These are phyloP conservation scores for Nymphalis io DNA, from an alignment of 1,140 invertebrate genomes.

Conservation along the genomic window DNA sequence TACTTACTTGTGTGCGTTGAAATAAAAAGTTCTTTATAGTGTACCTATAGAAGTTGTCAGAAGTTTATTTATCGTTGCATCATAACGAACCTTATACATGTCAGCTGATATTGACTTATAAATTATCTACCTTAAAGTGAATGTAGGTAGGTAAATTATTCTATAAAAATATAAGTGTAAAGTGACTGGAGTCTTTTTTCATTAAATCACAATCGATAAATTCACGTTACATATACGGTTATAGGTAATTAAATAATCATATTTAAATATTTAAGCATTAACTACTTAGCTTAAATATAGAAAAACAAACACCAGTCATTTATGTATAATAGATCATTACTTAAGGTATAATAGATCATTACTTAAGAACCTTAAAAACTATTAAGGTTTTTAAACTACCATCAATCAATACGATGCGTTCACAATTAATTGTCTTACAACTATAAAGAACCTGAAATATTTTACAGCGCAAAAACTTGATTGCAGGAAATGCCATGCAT, in stretches of 20 bases:
- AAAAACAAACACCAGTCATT: no score
- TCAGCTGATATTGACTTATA: background rate
- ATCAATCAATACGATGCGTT: conserved; percentile 23
- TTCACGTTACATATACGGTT: no score
- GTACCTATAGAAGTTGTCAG: background rate
- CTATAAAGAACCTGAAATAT: conserved; percentile 30
- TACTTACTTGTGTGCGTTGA: conserved; percentile 7
- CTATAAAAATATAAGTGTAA: no score
- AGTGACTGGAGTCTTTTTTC: no score
- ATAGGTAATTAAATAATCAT: no score
- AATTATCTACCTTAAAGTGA: background rate
- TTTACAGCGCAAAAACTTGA: conserved; percentile 33
- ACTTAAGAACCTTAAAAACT: background rate
- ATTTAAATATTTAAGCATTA: no score
- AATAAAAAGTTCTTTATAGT: conserved; percentile 20
- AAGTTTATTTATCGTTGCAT: conserved; percentile 12
- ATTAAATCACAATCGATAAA: no score
- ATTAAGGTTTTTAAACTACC: conserved; percentile 17
- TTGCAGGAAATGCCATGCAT: conserved; percentile 31
- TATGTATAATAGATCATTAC: background rate
- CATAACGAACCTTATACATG: background rate
- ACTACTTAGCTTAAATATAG: no score
- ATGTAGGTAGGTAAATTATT: background rate
- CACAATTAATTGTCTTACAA: conserved; percentile 20
- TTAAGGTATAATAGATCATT: background rate